phyloP scores from a whole-genome alignment of 2,888 invertebrate genomes.

The Synanthedon formicaeformis region DNA sequence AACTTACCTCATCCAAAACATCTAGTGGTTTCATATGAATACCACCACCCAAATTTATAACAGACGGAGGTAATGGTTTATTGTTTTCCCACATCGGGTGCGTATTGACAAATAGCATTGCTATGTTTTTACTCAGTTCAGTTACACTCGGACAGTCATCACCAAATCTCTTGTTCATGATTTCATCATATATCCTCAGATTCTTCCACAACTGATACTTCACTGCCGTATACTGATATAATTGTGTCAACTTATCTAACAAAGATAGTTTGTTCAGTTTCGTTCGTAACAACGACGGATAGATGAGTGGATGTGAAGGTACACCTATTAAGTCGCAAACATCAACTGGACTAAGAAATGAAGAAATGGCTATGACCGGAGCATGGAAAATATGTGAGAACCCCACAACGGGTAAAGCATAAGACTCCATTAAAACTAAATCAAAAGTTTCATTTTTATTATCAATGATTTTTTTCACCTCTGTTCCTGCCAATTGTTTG shows the following conservation, averaged over 20 bases:
- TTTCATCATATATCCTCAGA: background rate
- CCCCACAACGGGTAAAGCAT: conserved; percentile 10
- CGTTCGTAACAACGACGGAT: background rate
- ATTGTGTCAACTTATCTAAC: background rate
- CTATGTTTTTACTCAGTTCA: conserved; percentile 5
- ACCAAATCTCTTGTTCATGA: background rate
- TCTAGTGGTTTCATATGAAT: conserved; percentile 11
- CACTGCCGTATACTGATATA: background rate
- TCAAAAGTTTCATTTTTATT: conserved; percentile 17
- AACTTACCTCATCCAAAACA: too few species aligned
- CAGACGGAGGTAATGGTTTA: conserved; percentile 23
- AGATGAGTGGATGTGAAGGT: background rate
- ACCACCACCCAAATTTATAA: conserved; percentile 24
- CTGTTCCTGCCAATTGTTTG: conserved; percentile 13
- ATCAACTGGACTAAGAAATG: background rate
- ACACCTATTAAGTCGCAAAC: background rate
- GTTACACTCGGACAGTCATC: background rate
- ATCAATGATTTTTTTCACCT: conserved; percentile 15
- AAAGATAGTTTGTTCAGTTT: background rate
- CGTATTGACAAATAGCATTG: conserved; percentile 25
- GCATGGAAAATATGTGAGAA: background rate
- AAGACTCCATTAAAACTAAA: conserved; percentile 23
- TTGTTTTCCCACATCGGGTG: conserved; percentile 17
- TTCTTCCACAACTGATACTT: background rate
- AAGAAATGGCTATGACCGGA: background rate